Evolutionary conservation across 2,797 vertebrate genomes (phyloP).

Genomic region (Pelochelys cantorii): DNA sequence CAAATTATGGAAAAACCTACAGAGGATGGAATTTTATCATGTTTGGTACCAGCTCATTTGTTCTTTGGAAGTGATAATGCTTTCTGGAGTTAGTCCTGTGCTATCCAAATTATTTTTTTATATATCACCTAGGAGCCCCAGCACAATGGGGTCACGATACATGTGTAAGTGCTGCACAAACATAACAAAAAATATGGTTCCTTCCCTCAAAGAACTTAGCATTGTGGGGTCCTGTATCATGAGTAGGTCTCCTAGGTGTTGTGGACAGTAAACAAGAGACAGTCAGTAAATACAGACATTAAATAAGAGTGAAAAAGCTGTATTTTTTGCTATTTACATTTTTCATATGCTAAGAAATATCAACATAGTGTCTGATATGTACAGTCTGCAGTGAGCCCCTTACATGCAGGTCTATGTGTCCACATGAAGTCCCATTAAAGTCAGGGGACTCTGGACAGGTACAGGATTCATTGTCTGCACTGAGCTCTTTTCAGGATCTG

Average conservation of each 20-base stretch:
- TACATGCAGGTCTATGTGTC: neutral
- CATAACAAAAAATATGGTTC: rapidly evolving
- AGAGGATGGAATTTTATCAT: neutral
- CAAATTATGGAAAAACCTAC: neutral
- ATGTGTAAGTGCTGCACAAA: neutral
- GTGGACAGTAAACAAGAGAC: neutral
- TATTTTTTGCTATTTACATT: neutral
- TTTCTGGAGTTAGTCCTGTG: rapidly evolving
- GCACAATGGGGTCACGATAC: neutral
- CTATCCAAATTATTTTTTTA: rapidly evolving
- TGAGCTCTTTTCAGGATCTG: neutral
- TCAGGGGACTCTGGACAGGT: neutral
- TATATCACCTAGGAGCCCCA: neutral
- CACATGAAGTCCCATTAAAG: neutral
- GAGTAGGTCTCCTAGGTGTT: neutral
- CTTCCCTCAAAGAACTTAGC: rapidly evolving
- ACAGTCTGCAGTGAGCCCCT: rapidly evolving
- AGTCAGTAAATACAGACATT: neutral
- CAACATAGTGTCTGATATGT: rapidly evolving
- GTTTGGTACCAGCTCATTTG: neutral
- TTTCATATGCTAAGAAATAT: neutral
- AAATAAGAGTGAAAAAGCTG: neutral
- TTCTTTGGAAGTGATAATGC: neutral
- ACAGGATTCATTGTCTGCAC: neutral
- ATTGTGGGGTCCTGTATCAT: rapidly evolving